phyloP scores from a whole-genome alignment of 2,888 invertebrate genomes.

The Noctua janthina region DNA sequence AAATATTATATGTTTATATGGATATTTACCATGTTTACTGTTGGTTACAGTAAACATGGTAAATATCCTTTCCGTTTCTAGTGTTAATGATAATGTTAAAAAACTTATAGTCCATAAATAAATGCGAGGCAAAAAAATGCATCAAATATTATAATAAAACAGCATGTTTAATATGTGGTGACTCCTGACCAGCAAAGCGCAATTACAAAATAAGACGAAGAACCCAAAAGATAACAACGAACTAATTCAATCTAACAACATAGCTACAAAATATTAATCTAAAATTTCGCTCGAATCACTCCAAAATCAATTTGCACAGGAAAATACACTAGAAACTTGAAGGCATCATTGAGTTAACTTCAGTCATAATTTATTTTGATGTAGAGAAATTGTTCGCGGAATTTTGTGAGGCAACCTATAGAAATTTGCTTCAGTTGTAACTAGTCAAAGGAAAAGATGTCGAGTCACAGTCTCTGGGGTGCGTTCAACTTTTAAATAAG shows the following conservation, averaged over 20 bases:
- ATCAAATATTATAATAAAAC: not conserved
- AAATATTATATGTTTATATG: too few species aligned
- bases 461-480: constrained; percentile 42
- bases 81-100: too few species aligned
- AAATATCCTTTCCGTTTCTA: too few species aligned
- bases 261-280: constrained; percentile 33
- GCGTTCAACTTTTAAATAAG: constrained; percentile 58
- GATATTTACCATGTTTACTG: too few species aligned
- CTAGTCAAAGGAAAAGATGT: constrained; percentile 61
- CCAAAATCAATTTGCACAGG: constrained; percentile 52
- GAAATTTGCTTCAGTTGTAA: constrained; percentile 55
- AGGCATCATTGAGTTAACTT: constrained; percentile 53
- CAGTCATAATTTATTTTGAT: constrained; percentile 61
- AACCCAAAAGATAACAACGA: constrained; percentile 13
- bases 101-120: too few species aligned
- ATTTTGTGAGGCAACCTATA: constrained; percentile 55
- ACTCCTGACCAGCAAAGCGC: not conserved
- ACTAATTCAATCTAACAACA: constrained; percentile 21
- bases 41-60: too few species aligned
- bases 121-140: not conserved
- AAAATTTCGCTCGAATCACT: constrained; percentile 44
- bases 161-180: too few species aligned
- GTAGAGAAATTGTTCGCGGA: constrained; percentile 61
- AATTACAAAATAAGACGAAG: not conserved
- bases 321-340: constrained; percentile 54